A percentile compares a stretch with the other conserved stretches of the same genome.
These are phyloP conservation scores for Drosophila bipectinata DNA, from an alignment of 1,140 invertebrate species.

Conservation along the genomic window DNA sequence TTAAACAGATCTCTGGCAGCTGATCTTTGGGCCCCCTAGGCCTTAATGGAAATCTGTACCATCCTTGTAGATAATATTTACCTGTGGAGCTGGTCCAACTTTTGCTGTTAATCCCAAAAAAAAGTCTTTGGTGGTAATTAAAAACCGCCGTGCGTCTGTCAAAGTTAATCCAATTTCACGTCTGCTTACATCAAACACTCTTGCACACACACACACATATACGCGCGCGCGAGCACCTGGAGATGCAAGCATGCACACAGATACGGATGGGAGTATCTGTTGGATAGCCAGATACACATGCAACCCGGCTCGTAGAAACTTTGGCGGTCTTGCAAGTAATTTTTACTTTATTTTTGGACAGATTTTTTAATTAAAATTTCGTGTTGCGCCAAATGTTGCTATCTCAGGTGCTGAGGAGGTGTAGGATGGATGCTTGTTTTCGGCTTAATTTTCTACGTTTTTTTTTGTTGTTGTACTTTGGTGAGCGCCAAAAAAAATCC, in stretches of 20 bases:
- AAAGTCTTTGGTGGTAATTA: conserved; percentile 64
- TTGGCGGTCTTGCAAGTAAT: conserved; percentile 50
- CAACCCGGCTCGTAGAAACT: conserved; percentile 10
- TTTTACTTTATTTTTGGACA: conserved; percentile 73
- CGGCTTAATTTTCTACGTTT: not conserved
- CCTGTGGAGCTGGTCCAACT: conserved; percentile 41
- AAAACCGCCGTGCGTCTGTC: conserved; percentile 73
- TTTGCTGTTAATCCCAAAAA: conserved; percentile 64
- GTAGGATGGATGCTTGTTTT: conserved; percentile 36
- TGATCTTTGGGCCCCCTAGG: conserved; percentile 29
- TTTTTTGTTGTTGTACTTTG: conserved; percentile 9
- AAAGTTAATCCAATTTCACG: conserved; percentile 78
- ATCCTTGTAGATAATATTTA: conserved; percentile 21
- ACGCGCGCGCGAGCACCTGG: conserved; percentile 19
- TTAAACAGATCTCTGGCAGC: conserved; percentile 37
- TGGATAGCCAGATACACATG: conserved; percentile 30
- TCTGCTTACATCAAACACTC: conserved; percentile 54
- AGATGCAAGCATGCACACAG: conserved; percentile 36
- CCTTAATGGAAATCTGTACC: conserved; percentile 25
- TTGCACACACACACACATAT: conserved; percentile 10
- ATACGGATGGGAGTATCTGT: conserved; percentile 36
- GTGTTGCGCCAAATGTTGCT: conserved; percentile 67
- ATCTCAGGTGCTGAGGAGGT: conserved; percentile 18
- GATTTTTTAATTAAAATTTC: conserved; percentile 82
- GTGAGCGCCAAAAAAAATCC: conserved; percentile 58